Base-by-base conservation (phyloP, 2,113 vertebrate species). In the Perca fluviatilis region DNA sequence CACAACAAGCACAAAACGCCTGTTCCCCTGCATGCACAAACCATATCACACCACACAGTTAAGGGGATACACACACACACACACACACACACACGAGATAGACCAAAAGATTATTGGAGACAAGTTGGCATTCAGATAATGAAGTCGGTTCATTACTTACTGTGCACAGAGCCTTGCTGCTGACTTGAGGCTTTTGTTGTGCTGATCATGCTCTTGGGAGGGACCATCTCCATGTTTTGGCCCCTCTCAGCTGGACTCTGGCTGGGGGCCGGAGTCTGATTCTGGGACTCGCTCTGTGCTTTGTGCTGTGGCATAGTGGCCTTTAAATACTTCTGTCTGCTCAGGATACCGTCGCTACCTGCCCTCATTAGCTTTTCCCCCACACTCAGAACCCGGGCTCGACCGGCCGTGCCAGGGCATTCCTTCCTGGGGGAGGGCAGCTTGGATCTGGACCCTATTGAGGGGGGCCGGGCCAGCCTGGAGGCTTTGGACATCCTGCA, bases 401-500 rank as follows among this genome's bases (percentile, higher is more conserved):
- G 94, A 86, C 94, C 51, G 2, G 71, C 61, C 0, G 80, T 91
- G 89, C 92, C 95, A 51, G 95, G 93, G 90, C 96, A 95, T 91
- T 98, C 97, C 93, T 94, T 97, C 88, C 95, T 95, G 25, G 94
- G 91, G 18, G 94, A 93, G 72, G 95, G 95, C 50, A 96, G 96
- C 90, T 96, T 98, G 92, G 97, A 96, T 71, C 87, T 85, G 0
- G 87, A 36, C 58, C 90, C 96, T 46, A 94, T 71, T 0, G 95
- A 94, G 66, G 96, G 88, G 74, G 96, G 96, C 91, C 97, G 96
- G 77, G 96, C 95, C 90, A 97, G 92, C 89, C 96, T 96, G 63
- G 98, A 97, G 56, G 97, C 94, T 94, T 96, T 98, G 90, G 97
- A 96, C 98, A 99, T 99, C 92, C 84, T 86, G 67, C 60, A 64